These are phyloP conservation scores for Cryptoblepharus egeriae DNA, from an alignment of 2,797 vertebrate genomes.

Conservation along the genomic window DNA sequence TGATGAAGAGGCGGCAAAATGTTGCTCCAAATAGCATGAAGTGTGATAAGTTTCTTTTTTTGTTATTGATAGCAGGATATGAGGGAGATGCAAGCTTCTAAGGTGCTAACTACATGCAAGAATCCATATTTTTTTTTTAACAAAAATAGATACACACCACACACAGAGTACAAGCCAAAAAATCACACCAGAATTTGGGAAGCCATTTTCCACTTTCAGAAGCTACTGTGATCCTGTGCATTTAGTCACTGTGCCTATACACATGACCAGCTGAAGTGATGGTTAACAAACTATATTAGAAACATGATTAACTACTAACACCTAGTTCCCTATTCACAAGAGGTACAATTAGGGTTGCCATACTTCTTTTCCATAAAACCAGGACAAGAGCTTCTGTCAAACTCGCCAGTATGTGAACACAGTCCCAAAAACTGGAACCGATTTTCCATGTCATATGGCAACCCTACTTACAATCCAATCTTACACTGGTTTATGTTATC, in stretches of 20 bases:
- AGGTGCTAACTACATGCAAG: background rate
- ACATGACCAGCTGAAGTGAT: background rate
- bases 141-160: background rate
- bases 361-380: no score
- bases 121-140: no score
- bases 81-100: background rate
- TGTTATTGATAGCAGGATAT: background rate
- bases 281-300: background rate
- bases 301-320: no score
- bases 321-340: background rate
- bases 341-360: no score
- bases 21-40: conserved; percentile 49
- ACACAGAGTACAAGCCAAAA: background rate
- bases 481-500: no score
- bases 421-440: no score
- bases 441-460: no score
- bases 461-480: no score
- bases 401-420: no score
- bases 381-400: no score
- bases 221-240: background rate
- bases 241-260: background rate
- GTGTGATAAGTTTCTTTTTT: background rate
- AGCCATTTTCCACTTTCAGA: background rate
- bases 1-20: conserved; percentile 29
- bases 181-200: background rate